Percentiles rank a stretch among this genome's conserved stretches.
Conservation (phyloP, 2,113 vertebrate genomes). For the Orycteropus afer region DNA sequence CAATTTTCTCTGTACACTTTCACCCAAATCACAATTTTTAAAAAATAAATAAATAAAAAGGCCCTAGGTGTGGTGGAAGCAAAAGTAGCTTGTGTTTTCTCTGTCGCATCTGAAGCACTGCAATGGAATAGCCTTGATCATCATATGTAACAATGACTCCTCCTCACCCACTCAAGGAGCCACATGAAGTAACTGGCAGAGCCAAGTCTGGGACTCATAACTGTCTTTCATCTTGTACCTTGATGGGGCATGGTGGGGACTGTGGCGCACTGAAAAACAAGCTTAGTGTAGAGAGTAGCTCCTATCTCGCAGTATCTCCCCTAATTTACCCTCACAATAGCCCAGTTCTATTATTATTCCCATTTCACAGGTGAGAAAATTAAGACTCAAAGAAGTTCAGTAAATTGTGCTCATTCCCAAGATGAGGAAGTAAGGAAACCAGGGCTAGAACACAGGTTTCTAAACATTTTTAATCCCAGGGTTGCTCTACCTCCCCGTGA, state of each 20-base stretch:
- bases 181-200: not conserved
- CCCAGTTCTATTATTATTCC: not conserved
- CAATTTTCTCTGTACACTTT: too few species aligned
- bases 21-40: too few species aligned
- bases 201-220: not conserved
- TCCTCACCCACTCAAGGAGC: not conserved
- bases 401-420: not conserved
- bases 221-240: not conserved
- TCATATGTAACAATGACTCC: not conserved
- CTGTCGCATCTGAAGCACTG: not conserved
- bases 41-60: too few species aligned
- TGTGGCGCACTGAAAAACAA: not conserved
- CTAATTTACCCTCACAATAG: not conserved
- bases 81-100: not conserved
- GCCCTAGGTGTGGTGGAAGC: not conserved
- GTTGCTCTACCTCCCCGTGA: not conserved
- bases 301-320: not conserved
- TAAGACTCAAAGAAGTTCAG: not conserved
- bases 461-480: not conserved
- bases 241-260: not conserved
- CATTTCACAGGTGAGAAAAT: slow-evolving; percentile 11
- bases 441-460: not conserved
- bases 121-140: not conserved
- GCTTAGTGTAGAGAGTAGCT: not conserved
- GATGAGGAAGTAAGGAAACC: not conserved